These are phyloP conservation scores for Eurois occulta DNA, from an alignment of 2,888 invertebrate species.

Conservation along the genomic window DNA sequence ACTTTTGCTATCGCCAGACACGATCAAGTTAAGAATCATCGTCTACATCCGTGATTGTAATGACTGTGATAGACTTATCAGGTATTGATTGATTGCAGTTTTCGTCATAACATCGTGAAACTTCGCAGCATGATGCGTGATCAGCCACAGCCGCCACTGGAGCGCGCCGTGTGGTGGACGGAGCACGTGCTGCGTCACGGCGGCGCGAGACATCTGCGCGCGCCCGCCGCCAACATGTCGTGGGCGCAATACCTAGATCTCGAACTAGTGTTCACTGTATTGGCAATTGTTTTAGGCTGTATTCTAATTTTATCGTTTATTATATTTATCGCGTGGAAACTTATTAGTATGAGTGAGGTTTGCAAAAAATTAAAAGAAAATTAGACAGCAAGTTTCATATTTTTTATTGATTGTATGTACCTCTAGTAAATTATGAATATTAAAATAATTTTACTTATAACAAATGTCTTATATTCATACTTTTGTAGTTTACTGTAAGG, in stretches of 20 bases:
- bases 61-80: not conserved
- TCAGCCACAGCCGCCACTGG: constrained; percentile 43
- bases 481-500: too few species aligned
- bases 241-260: constrained; percentile 45
- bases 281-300: not conserved
- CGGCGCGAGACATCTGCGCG: constrained; percentile 69
- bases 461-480: not conserved
- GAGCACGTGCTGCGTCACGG: constrained; percentile 73
- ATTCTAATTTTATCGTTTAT: not conserved
- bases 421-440: not conserved
- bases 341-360: not conserved
- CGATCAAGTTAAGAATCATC: not conserved
- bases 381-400: not conserved
- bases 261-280: constrained; percentile 19
- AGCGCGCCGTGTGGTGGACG: constrained; percentile 75
- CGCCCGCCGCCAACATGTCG: constrained; percentile 65
- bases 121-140: constrained; percentile 65
- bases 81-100: constrained; percentile 49
- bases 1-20: not conserved
- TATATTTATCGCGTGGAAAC: not conserved
- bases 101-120: constrained; percentile 62
- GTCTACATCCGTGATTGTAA: not conserved
- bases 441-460: not conserved
- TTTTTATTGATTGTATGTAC: not conserved
- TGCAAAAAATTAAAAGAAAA: not conserved